A percentile compares a stretch with the other conserved stretches of the same genome.
phyloP scores from a whole-genome alignment of 2,888 invertebrate genomes.

The Aphelenchoides bicaudatus region DNA sequence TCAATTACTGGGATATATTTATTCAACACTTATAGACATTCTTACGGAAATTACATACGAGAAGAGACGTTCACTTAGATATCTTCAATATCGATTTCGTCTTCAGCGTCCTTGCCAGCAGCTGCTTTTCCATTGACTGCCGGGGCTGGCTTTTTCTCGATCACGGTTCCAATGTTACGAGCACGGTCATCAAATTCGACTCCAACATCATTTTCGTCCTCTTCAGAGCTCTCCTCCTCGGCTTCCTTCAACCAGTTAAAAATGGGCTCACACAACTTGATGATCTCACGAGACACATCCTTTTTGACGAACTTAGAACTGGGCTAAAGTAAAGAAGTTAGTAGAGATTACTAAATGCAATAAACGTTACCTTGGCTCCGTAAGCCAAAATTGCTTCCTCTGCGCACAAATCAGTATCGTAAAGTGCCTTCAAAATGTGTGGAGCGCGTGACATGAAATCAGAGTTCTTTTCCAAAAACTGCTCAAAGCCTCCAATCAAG shows the following conservation, averaged over 20 bases:
- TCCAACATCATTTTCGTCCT: slow-evolving; percentile 67
- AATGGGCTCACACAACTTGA: slow-evolving; percentile 84
- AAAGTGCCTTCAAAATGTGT: slow-evolving; percentile 82
- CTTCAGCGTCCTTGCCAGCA: slow-evolving; percentile 27
- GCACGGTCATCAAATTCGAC: slow-evolving; percentile 46
- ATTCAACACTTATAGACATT: too few species aligned
- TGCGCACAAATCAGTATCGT: slow-evolving; percentile 88
- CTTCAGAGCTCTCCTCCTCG: slow-evolving; percentile 80
- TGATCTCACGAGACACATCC: slow-evolving; percentile 78
- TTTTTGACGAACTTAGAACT: slow-evolving; percentile 89
- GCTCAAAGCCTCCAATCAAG: slow-evolving; percentile 88
- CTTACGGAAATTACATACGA: too few species aligned
- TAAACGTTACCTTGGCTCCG: slow-evolving; percentile 79
- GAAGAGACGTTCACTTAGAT: too few species aligned
- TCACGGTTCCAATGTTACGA: slow-evolving; percentile 32
- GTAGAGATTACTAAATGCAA: background rate
- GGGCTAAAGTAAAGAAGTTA: slow-evolving; percentile 58
- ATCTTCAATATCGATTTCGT: slow-evolving; percentile 54
- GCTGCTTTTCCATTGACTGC: slow-evolving; percentile 23
- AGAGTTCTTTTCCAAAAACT: slow-evolving; percentile 66
- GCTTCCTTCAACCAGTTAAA: slow-evolving; percentile 89
- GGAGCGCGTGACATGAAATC: slow-evolving; percentile 82
- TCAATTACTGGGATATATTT: too few species aligned
- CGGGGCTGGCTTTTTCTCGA: slow-evolving; percentile 20
- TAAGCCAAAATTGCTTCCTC: slow-evolving; percentile 91